Base-by-base conservation (phyloP, 2,797 vertebrate species). In the Mallotus villosus region DNA sequence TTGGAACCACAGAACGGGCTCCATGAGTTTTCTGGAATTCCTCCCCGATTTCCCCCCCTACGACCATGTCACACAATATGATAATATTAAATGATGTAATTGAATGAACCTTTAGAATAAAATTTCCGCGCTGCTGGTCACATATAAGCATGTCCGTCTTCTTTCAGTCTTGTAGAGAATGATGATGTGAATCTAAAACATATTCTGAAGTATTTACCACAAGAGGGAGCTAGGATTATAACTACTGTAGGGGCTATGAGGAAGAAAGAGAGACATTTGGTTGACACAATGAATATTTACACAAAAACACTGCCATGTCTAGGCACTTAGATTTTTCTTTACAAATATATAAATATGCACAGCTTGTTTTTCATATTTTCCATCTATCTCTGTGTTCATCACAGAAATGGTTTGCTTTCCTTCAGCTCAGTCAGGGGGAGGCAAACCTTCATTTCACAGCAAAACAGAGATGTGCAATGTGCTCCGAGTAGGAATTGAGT, bases 151-250 rank as follows among this genome's bases (percentile, higher is more conserved):
- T 3, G 9, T 12, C 37, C 2, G 8, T 46, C 41, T 46, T 46
- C 41, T 46, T 46, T 46, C 41, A 46, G 41, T 46, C 41, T 46
- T 8, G 1, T 8, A 17, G 49, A 16, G 1, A 4, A 55, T 17
- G 51, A n/a, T 55, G 17, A 55, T 55, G 17, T 7, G 16, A 55
- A 4, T 55, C 17, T 55, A 1, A 55, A 55, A 55, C 16, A n/a
- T 55, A 55, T 21, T 77, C 76, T 71, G 60, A 61, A 70, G 76
- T 74, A 66, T 81, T 81, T 83, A 62, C 88, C 86, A 90, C 81
- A 83, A 90, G 87, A 82, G 75, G 85, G 84, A 74, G 83, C 82
- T 80, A 85, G 73, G 86, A 84, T 81, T 76, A 70, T 81, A 83
- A 69, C 51, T 76, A 63, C n/a, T 70, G 41, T 46, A 46, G 41